Conservation (phyloP, 2,888 invertebrate species). For the Tinea pellionella region DNA sequence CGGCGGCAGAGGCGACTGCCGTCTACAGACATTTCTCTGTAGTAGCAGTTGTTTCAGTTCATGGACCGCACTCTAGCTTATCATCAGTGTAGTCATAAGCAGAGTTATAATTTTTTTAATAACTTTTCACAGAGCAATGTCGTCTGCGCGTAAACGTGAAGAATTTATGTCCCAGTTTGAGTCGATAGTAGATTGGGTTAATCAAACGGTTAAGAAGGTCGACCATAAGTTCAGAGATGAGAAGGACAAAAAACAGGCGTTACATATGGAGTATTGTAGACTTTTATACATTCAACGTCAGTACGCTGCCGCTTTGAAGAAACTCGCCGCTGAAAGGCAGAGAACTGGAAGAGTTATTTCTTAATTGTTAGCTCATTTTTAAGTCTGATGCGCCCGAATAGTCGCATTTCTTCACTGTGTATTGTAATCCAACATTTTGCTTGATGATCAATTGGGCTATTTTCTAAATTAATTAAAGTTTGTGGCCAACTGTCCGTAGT, state of each 20-base stretch:
- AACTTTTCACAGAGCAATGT: slow-evolving; percentile 77
- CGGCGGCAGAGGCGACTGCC: no score
- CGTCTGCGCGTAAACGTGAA: slow-evolving; percentile 80
- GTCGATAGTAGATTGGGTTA: slow-evolving; percentile 89
- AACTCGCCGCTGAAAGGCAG: slow-evolving; percentile 45
- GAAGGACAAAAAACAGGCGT: slow-evolving; percentile 41
- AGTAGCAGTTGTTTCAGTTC: no score
- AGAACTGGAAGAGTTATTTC: slow-evolving; percentile 25
- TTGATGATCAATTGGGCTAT: no score
- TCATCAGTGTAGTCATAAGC: no score
- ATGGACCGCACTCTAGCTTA: no score
- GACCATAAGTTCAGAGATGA: slow-evolving; percentile 59
- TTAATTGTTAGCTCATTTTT: neutral
- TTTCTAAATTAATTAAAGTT: no score
- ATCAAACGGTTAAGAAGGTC: slow-evolving; percentile 85
- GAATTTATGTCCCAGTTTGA: slow-evolving; percentile 93
- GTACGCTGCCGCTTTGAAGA: slow-evolving; percentile 55
- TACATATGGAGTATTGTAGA: slow-evolving; percentile 48
- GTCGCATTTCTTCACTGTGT: no score
- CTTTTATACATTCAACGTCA: slow-evolving; percentile 58
- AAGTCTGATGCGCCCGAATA: no score
- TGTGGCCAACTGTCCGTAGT: no score
- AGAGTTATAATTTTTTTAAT: no score
- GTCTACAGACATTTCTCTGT: no score
- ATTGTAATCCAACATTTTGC: no score